Base-by-base conservation (phyloP, 1,140 invertebrate species). In the Pinna nobilis region DNA sequence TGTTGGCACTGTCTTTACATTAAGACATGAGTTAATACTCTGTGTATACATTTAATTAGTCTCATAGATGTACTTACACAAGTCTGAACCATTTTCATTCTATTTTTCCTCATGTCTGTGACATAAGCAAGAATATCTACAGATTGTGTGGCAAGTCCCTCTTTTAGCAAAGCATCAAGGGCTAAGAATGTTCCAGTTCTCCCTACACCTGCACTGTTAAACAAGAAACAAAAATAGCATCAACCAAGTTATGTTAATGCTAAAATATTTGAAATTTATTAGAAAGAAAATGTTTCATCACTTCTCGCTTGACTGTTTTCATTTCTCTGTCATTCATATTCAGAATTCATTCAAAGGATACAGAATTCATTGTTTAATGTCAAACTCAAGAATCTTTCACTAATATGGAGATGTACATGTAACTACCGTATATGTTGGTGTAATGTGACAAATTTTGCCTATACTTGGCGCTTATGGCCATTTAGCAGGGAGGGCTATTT, bases 31-130 rank as follows among this genome's bases (percentile, higher is more conserved):
- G n/a, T n/a, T n/a, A n/a, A n/a, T n/a, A n/a, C n/a, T n/a, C n/a
- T n/a, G n/a, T n/a, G n/a, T n/a, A n/a, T n/a, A n/a, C n/a, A n/a
- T n/a, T n/a, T n/a, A n/a, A n/a, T n/a, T n/a, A n/a, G n/a, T n/a
- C n/a, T n/a, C n/a, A n/a, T 25, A 70, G 23, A 28, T 55, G n/a
- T 50, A 76, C 88, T 76, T 78, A 89, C 89, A 74, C 88, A 74
- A 30, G 88, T 90, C 67, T 90, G 89, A 15, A 90, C 87, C 88
- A 90, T 89, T 70, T 88, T 88, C 30, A 85, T 83, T 49, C 89
- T 74, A 64, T 89, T 84, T 50, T 83, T 82, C 49, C 89, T 77
- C 84, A 90, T 87, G 1, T 82, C 74, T 53, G 84, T 78, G 11
- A 89, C 88, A 72, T 82, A 88, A n/a, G 84, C 78, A 57, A 84